A percentile compares a stretch with the other conserved stretches of the same genome.
Evolutionary conservation across 1,140 invertebrate genomes (phyloP).

Genomic region (Pseudobourletiella spinata): DNA sequence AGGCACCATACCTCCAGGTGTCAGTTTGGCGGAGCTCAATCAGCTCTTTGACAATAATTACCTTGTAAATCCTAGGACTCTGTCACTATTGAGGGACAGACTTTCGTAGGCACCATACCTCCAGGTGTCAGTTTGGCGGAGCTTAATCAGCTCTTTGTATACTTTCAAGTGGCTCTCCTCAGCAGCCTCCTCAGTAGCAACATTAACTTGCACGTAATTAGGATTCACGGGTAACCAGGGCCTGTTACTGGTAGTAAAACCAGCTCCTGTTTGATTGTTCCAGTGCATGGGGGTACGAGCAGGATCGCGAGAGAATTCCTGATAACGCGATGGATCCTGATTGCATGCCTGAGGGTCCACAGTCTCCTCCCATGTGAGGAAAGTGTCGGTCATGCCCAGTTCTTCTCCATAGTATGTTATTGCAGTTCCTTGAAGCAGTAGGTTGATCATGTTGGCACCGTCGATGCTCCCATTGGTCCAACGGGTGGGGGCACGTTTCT

Average conservation of each 20-base stretch:
- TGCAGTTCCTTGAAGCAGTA: conserved; percentile 58
- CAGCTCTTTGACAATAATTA: neutral
- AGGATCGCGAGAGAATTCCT: conserved; percentile 51
- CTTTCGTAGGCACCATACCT: conserved; percentile 1
- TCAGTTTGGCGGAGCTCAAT: too few species aligned
- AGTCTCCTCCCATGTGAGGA: conserved; percentile 24
- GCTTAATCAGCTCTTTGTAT: conserved; percentile 41
- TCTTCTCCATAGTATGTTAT: conserved; percentile 75
- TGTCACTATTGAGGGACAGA: neutral
- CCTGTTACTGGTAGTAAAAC: conserved; percentile 49
- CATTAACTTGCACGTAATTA: conserved; percentile 47
- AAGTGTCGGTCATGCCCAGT: conserved; percentile 54
- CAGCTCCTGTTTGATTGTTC: conserved; percentile 38
- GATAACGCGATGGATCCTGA: conserved; percentile 46
- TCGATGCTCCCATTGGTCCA: conserved; percentile 46
- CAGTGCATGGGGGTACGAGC: conserved; percentile 43
- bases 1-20: too few species aligned
- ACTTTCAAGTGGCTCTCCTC: conserved; percentile 33
- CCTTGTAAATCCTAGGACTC: conserved; percentile 14
- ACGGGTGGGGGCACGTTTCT: conserved; percentile 43
- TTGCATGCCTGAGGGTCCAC: conserved; percentile 43
- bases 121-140: conserved; percentile 15
- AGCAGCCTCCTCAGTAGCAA: conserved; percentile 42
- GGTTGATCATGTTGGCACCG: too few species aligned
- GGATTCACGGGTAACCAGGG: conserved; percentile 59